Conservation (phyloP, 37 sponge, comb jelly and placozoan genomes). For the Halisarca cf. caerulea region DNA sequence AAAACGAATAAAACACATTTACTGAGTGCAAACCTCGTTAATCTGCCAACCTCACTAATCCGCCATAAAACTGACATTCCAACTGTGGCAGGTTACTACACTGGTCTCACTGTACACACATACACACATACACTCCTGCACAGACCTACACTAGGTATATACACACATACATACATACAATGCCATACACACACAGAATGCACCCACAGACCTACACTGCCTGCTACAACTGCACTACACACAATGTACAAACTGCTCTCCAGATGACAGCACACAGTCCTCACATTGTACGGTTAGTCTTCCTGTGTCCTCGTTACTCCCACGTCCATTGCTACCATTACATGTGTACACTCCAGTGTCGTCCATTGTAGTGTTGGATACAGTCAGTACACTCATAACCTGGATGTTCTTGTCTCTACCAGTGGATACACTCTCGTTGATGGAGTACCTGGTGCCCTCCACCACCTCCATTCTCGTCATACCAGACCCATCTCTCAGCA, state of each 20-base stretch:
- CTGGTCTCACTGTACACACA: too few relatives aligned
- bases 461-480: not conserved
- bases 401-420: not conserved
- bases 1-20: too few relatives aligned
- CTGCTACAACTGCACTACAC: not conserved
- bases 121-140: too few relatives aligned
- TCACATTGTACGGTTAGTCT: conserved; percentile 9
- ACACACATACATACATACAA: too few relatives aligned
- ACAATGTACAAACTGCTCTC: not conserved
- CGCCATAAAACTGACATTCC: too few relatives aligned
- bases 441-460: not conserved
- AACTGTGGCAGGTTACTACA: too few relatives aligned
- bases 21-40: too few relatives aligned
- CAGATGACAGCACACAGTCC: not conserved
- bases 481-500: not conserved
- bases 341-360: conserved; percentile 19
- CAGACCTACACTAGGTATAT: too few relatives aligned
- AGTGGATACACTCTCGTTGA: not conserved
- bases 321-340: not conserved
- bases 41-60: too few relatives aligned
- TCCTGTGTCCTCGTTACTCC: not conserved
- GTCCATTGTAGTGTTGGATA: not conserved
- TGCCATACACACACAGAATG: too few relatives aligned
- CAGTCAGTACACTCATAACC: conserved; percentile 11
- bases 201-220: too few relatives aligned